Percentiles rank a stretch among this genome's conserved stretches.
phyloP scores from a whole-genome alignment of 2,113 vertebrate genomes.

The Actinemys pallida region DNA sequence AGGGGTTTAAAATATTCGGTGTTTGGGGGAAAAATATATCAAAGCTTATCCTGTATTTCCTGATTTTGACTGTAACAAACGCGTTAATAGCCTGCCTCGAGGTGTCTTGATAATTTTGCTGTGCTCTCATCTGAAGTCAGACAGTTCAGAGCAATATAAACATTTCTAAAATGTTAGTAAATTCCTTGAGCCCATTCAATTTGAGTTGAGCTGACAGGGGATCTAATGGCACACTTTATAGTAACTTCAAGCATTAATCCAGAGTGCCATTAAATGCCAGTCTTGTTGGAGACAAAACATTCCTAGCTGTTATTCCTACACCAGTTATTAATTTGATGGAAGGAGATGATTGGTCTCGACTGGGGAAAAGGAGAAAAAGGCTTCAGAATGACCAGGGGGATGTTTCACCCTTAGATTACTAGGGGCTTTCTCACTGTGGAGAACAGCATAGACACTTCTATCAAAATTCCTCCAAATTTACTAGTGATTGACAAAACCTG shows the following conservation, averaged over 20 bases:
- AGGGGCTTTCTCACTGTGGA: background rate
- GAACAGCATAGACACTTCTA: background rate
- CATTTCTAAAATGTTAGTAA: background rate
- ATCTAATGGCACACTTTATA: background rate
- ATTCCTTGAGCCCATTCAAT: background rate
- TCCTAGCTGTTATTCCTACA: background rate
- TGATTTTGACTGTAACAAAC: background rate
- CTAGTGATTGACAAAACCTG: background rate
- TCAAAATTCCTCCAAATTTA: background rate
- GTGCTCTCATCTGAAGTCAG: background rate
- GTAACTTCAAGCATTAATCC: background rate
- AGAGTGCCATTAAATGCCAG: background rate
- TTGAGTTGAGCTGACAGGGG: background rate
- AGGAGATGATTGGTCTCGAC: background rate
- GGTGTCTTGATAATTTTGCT: fast-evolving
- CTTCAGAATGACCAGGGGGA: fast-evolving
- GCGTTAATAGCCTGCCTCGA: background rate
- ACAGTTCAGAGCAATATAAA: background rate
- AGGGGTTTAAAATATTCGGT: background rate
- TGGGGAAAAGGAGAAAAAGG: background rate
- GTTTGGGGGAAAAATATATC: background rate
- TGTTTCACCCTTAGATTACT: background rate
- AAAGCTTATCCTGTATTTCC: background rate
- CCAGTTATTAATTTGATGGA: background rate
- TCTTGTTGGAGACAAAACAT: background rate